These are phyloP conservation scores for Oreochromis grahami DNA, from an alignment of 2,797 vertebrate genomes.

Conservation along the genomic window DNA sequence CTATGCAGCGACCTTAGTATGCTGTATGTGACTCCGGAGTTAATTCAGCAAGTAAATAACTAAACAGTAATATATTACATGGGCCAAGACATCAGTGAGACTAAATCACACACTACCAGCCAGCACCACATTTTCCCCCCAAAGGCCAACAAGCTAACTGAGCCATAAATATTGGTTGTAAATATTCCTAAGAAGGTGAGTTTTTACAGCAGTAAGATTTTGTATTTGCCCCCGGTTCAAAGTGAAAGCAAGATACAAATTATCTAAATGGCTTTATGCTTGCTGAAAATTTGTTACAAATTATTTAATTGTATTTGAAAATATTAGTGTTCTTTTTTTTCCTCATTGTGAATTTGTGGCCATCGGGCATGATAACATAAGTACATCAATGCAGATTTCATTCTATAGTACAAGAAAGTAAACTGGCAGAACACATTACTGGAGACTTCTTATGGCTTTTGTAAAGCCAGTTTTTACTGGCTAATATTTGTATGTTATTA, in stretches of 20 bases:
- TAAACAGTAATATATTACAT: neutral
- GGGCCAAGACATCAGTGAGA: conserved; percentile 14
- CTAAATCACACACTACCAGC: conserved; percentile 20
- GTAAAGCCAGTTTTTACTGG: neutral
- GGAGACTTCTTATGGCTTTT: neutral
- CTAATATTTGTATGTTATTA: neutral
- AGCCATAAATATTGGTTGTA: conserved; percentile 18
- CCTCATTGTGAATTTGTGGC: neutral
- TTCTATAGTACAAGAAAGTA: neutral
- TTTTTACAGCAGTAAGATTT: neutral
- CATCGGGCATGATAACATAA: neutral
- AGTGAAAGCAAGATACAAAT: neutral
- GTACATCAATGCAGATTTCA: neutral
- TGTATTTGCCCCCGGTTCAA: neutral
- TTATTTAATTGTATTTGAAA: neutral
- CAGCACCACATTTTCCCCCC: conserved; percentile 10
- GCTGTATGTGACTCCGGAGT: neutral
- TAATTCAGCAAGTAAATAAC: conserved; percentile 29
- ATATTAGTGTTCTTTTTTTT: neutral
- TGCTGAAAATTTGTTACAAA: neutral
- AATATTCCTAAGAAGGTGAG: conserved; percentile 5
- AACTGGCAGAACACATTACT: neutral
- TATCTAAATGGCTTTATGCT: neutral
- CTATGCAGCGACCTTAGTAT: neutral
- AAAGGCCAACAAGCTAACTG: conserved; percentile 16